Percentiles rank a stretch among this genome's conserved stretches.
Conservation (phyloP, 2,113 vertebrate species). For the Malurus melanocephalus region DNA sequence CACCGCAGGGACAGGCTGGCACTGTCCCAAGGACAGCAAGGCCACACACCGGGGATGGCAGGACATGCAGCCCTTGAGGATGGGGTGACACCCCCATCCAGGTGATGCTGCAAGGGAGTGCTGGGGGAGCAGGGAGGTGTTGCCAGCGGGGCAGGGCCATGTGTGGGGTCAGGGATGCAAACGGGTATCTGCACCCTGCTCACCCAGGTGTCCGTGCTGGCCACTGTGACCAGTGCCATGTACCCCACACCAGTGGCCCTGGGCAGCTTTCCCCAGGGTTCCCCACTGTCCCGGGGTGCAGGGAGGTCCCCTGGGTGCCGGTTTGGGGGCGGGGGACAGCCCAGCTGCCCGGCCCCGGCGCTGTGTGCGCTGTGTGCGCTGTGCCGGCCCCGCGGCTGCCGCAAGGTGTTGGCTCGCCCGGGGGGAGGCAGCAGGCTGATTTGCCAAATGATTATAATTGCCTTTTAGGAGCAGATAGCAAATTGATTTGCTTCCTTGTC, state of each 20-base stretch:
- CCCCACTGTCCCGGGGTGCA: rapidly evolving
- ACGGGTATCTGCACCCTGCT: rapidly evolving
- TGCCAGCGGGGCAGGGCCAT: rapidly evolving
- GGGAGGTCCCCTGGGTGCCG: not conserved
- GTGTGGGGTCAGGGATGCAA: rapidly evolving
- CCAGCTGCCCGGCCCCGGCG: not conserved
- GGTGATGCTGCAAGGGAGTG: rapidly evolving
- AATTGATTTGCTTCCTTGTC: constrained; percentile 67
- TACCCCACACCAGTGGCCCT: not conserved
- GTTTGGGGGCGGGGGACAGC: not conserved
- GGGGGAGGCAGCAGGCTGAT: constrained; percentile 32
- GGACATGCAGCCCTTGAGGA: not conserved
- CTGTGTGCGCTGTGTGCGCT: not conserved
- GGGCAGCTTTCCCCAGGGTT: not conserved
- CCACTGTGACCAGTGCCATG: rapidly evolving
- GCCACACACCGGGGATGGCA: not conserved
- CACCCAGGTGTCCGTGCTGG: rapidly evolving
- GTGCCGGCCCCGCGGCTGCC: not conserved
- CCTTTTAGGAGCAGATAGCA: constrained; percentile 60
- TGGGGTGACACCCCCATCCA: rapidly evolving
- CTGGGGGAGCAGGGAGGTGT: not conserved
- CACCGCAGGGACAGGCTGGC: not conserved
- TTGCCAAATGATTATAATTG: constrained; percentile 66
- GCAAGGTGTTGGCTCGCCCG: not conserved
- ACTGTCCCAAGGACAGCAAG: rapidly evolving